Conservation (phyloP, 2,888 invertebrate species). For the Parasteatoda lunata region DNA sequence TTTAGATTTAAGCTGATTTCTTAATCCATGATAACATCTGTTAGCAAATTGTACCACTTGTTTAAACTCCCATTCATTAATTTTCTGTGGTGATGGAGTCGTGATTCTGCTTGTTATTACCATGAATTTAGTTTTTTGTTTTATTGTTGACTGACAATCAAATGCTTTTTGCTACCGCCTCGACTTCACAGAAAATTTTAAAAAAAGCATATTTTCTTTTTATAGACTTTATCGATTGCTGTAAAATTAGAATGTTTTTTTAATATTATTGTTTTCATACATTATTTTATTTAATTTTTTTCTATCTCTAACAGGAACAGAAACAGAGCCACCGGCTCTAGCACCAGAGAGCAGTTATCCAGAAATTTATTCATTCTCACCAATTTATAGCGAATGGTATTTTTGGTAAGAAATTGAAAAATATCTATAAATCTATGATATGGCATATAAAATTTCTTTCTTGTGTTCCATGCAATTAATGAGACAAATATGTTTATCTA, state of each 20-base stretch:
- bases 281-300: not conserved
- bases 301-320: conserved; percentile 26
- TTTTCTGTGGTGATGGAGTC: too few relatives aligned
- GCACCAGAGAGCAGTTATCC: conserved; percentile 18
- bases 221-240: not conserved
- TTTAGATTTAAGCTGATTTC: too few relatives aligned
- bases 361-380: conserved; percentile 34
- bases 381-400: conserved; percentile 56
- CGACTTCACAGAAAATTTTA: too few relatives aligned
- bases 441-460: too few relatives aligned
- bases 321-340: conserved; percentile 29
- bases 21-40: too few relatives aligned
- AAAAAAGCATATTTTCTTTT: not conserved
- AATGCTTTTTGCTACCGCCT: too few relatives aligned
- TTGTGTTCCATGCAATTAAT: too few relatives aligned
- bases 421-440: not conserved
- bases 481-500: not conserved
- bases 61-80: too few relatives aligned
- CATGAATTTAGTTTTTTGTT: too few relatives aligned
- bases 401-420: conserved; percentile 40
- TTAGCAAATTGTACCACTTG: too few relatives aligned
- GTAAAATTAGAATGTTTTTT: not conserved
- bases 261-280: not conserved
- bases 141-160: too few relatives aligned
- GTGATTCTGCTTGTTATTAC: too few relatives aligned